Evolutionary conservation across 2,797 vertebrate genomes (phyloP).

Genomic region (Notoglanidium macrostoma): DNA sequence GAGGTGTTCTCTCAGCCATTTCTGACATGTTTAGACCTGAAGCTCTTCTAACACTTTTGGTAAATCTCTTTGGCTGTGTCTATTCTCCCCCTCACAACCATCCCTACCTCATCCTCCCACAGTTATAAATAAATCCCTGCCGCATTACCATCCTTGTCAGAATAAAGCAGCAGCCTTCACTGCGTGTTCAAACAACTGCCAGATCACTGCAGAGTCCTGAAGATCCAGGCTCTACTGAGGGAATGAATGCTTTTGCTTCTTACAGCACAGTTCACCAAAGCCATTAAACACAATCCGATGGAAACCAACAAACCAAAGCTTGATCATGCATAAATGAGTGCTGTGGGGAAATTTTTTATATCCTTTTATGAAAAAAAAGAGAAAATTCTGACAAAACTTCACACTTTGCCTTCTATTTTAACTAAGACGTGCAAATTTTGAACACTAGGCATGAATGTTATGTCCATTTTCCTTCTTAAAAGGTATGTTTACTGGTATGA

Average conservation of each 20-base stretch:
- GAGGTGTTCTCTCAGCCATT: conserved; percentile 62
- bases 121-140: conserved; percentile 54
- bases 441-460: not conserved
- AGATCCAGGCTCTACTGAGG: not conserved
- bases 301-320: not conserved
- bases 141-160: conserved; percentile 49
- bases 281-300: not conserved
- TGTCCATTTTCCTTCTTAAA: not conserved
- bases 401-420: not conserved
- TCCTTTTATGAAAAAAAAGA: not conserved
- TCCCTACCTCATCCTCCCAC: conserved; percentile 45
- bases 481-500: not conserved
- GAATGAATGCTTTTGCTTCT: not conserved
- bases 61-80: conserved; percentile 56
- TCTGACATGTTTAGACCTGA: conserved; percentile 72
- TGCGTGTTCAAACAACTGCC: not conserved
- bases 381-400: not conserved
- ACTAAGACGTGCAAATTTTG: no score
- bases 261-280: not conserved
- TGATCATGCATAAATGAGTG: not conserved
- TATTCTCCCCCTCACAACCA: conserved; percentile 3
- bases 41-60: conserved; percentile 70
- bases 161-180: conserved; percentile 46
- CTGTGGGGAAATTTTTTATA: not conserved
- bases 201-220: conserved; percentile 3